Base-by-base conservation (phyloP, 1,140 invertebrate species). In the Nephotettix cincticeps region DNA sequence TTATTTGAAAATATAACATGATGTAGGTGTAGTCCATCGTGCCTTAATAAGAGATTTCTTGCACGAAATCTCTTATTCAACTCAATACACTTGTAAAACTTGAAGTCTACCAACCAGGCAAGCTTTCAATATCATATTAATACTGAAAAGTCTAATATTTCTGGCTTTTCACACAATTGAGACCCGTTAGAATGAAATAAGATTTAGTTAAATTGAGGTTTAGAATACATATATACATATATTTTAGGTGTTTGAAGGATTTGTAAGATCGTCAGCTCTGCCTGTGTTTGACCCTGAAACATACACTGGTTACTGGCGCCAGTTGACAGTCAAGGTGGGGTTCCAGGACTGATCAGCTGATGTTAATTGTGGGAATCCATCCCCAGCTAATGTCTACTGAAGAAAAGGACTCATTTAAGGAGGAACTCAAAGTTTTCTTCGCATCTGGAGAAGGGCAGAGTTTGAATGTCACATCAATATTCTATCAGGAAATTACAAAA, bases 261-360 rank as follows among this genome's bases (percentile, higher is more conserved):
- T 90, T 82, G 83, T 98, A 0, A 81, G 86, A 65, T 81, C 84
- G n/a, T 93, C 92, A 0, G 81, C 85, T 17, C 84, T 91, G 68
- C 80, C 87, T 64, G 89, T 92, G 0, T 99, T 91, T 78, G 89
- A 95, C 80, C 94, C 95, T 2, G 90, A 93, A 65, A 88, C 89
- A 66, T 93, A 97, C 77, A 84, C 86, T 30, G 98, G 98, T 0
- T 86, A 94, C 80, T 99, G 96, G 89, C 87, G 89, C 71, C 93
- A 95, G 80, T 80, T 99, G 29, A 93, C 91, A n/a, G 91, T 93
- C 0, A n/a, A 82, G 97, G 68, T 86, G 88, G 28, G 91, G 91
- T 1, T 77, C 79, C 9, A 82, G 82, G n/a, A 87, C 86, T 9
- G 86, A 90, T 70, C 87, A 97, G 71, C 80, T 99, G 73, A 92